Base-by-base conservation (phyloP, 2,113 vertebrate genomes). In the Bagarius yarrelli region DNA sequence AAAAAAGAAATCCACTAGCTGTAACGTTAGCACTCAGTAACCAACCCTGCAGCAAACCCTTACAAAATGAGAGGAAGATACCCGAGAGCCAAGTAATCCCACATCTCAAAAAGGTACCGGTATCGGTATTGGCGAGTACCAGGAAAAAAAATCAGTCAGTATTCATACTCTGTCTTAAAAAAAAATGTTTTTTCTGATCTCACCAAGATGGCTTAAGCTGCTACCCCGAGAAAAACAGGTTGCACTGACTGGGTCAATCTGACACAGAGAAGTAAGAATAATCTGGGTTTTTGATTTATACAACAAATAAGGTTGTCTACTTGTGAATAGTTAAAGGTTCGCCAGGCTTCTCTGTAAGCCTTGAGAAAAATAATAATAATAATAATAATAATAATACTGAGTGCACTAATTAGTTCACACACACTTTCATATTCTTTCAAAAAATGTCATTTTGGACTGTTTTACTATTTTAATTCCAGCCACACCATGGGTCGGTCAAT, bases 171-270 rank as follows among this genome's bases (percentile, higher is more conserved):
- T 11, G 53, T 80, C 27, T 34, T n/a, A 50, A 30, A 55, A n/a
- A 79, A 74, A 53, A 73, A 23, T 15, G 5, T 69, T 69, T 79
- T 50, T 81, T 44, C 32, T 36, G 27, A 52, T 53, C 30, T 47
- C 40, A 74, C 30, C 34, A 47, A 55, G 50, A 47, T 57, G 52
- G n/a, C 47, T 25, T 81, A n/a, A 32, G n/a, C 47, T 60, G n/a
- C 40, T 71, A 15, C 32, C 12, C 40, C 1, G 3, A 83, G 55
- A 83, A 67, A 50, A 80, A 73, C 53, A 52, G 67, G 60, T 57
- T 83, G 36, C 19, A 47, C 47, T 30, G 71, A 70, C 59, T 25
- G 66, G 81, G 84, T 85, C 78, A 73, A 36, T 27, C 66, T 85
- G 81, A 80, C 84, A 80, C 84, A n/a, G 56, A 40, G 16, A 72